Conservation (phyloP, 2,888 invertebrate species). For the Calameuta filiformis region DNA sequence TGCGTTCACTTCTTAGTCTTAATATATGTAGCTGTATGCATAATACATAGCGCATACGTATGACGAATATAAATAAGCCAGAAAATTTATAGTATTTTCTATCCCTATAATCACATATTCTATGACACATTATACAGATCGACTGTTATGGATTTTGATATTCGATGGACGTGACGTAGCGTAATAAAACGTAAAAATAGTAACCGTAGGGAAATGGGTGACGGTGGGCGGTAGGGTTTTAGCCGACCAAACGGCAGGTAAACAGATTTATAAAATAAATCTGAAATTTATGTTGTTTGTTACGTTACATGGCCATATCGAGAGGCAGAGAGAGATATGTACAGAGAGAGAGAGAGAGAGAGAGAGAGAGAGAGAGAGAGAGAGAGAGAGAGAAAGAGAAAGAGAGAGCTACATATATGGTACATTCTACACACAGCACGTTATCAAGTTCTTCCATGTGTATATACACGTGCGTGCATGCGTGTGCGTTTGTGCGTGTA, state of each 20-base stretch:
- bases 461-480: too few species aligned
- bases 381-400: background rate
- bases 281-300: conserved; percentile 52
- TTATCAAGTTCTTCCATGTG: background rate
- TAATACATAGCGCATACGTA: background rate
- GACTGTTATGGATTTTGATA: background rate
- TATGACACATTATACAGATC: background rate
- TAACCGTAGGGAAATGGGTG: background rate
- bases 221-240: background rate
- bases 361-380: conserved; percentile 4
- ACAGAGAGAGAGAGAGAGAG: background rate
- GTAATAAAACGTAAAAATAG: background rate
- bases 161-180: background rate
- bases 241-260: conserved; percentile 20
- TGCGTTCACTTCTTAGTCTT: background rate
- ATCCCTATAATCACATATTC: background rate
- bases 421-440: too few species aligned
- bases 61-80: background rate
- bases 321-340: conserved; percentile 9
- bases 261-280: conserved; percentile 46
- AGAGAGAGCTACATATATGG: too few species aligned
- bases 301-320: conserved; percentile 13
- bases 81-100: background rate
- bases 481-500: too few species aligned
- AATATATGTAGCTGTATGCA: background rate